A percentile compares a stretch with the other conserved stretches of the same genome.
Evolutionary conservation across 2,797 vertebrate genomes (phyloP).

Genomic region (Notolepis coatsorum): DNA sequence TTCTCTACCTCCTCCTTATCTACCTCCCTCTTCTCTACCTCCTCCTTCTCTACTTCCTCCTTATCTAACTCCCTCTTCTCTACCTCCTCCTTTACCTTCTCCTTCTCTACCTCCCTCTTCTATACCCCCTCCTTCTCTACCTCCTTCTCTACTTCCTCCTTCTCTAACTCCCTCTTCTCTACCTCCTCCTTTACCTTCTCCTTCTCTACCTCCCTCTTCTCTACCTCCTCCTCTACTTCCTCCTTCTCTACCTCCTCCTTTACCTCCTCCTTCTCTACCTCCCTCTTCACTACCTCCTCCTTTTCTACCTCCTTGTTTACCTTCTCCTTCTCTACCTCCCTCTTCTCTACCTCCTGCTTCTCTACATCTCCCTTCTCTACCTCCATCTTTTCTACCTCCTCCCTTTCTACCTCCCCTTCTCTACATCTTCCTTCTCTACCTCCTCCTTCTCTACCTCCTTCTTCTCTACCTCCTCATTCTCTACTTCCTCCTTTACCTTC

Average conservation of each 20-base stretch:
- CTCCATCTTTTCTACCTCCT: too few species aligned
- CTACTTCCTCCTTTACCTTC: conserved; percentile 38
- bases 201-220: conserved; percentile 14
- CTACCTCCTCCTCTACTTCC: too few species aligned
- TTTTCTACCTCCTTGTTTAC: too few species aligned
- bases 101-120: conserved; percentile 11
- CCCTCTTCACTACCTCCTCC: conserved; percentile 31
- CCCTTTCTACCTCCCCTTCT: conserved; percentile 13
- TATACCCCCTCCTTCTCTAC: conserved; percentile 17
- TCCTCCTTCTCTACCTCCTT: too few species aligned
- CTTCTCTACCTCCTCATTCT: conserved; percentile 23
- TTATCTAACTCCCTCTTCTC: conserved; percentile 7
- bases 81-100: too few species aligned
- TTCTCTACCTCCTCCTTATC: too few species aligned
- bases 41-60: too few species aligned
- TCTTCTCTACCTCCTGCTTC: conserved; percentile 23
- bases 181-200: conserved; percentile 25
- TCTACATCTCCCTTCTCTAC: conserved; percentile 37
- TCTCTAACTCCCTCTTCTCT: conserved; percentile 29
- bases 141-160: conserved; percentile 42
- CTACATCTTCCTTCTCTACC: too few species aligned
- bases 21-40: conserved; percentile 16
- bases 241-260: conserved; percentile 5
- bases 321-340: too few species aligned
- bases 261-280: conserved; percentile 22